Evolutionary conservation across 2,888 invertebrate genomes (phyloP), one percentile per base, ranked within the genome.

Genomic region (Caradrina clavipalpis): DNA sequence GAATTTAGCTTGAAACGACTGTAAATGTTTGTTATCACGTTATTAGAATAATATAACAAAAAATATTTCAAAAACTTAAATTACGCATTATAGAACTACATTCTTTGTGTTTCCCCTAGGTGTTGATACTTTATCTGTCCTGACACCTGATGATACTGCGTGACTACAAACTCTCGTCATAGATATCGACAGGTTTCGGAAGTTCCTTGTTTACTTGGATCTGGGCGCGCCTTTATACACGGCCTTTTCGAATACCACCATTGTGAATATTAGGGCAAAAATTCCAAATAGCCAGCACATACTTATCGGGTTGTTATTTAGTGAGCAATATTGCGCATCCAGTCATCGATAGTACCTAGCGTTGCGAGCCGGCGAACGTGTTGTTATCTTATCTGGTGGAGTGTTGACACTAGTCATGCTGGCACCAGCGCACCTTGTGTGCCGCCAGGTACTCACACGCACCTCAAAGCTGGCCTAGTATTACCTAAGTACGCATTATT

Each of bases 351-450:
- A 59, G 22, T 54, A 47, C 62, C 11, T 8, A 19, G 47, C 26
- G 47, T 22, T 53, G 50, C 42, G 35, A 35, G 31, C 35, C 35
- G 59, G 35, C 47, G 50, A 63, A 54, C 35, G 47, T 64, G 55
- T 59, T 17, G 58, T 11, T 74, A 74, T 78, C 78, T 74, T 71
- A 74, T 74, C 74, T 47, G 50, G 45, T 60, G 58, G 54, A 55
- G 71, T 70, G 73, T 62, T 61, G 62, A 74, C 78, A 72, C 22
- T 35, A 63, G 54, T 76, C 49, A 45, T 7, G 45, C 22, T 39
- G 35, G 31, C 55, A 47, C 50, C 47, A 19, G 15, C 45, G 47
- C 45, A 39, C 50, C n/a, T 19, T 22, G 26, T 22, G 66, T 22
- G 4, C n/a, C 42, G 42, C 19, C 22, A 35, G 47, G 39, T 54